These are phyloP conservation scores for Brachystomella parvula DNA, from an alignment of 1,140 invertebrate species.

Conservation along the genomic window DNA sequence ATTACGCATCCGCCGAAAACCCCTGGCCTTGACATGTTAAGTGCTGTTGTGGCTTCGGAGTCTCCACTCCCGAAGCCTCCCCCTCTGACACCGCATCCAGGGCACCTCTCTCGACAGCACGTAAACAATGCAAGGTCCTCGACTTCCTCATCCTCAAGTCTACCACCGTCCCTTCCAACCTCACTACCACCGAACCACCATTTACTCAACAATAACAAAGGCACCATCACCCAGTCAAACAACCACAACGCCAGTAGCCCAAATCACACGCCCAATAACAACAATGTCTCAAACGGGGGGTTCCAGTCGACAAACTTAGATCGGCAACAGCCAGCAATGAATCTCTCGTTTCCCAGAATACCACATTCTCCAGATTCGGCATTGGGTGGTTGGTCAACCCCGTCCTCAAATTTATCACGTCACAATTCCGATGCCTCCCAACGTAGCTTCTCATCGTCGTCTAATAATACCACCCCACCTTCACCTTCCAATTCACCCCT, in stretches of 20 bases:
- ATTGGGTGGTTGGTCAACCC: slow-evolving; percentile 50
- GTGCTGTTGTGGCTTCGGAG: not conserved
- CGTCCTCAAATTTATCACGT: slow-evolving; percentile 59
- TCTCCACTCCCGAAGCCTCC: not conserved
- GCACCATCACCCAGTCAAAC: not conserved
- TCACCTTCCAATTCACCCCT: slow-evolving; percentile 78
- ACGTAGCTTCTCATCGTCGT: slow-evolving; percentile 58
- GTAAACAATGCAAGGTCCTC: not conserved
- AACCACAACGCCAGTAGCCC: not conserved
- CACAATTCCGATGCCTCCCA: slow-evolving; percentile 82
- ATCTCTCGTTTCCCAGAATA: slow-evolving; percentile 76
- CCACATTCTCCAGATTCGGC: slow-evolving; percentile 60
- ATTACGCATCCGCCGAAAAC: slow-evolving; percentile 22
- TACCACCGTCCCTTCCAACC: not conserved
- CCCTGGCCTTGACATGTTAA: not conserved
- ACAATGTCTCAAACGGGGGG: not conserved
- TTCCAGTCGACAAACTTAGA: slow-evolving; percentile 22
- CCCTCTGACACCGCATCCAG: not conserved
- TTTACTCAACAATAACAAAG: not conserved
- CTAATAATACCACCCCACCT: slow-evolving; percentile 48
- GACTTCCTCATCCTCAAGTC: not conserved
- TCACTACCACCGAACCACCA: slow-evolving; percentile 6
- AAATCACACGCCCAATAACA: not conserved
- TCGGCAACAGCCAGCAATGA: slow-evolving; percentile 39
- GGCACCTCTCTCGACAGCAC: not conserved